These are phyloP conservation scores for Anhinga anhinga DNA, from an alignment of 2,113 vertebrate genomes.

Conservation along the genomic window DNA sequence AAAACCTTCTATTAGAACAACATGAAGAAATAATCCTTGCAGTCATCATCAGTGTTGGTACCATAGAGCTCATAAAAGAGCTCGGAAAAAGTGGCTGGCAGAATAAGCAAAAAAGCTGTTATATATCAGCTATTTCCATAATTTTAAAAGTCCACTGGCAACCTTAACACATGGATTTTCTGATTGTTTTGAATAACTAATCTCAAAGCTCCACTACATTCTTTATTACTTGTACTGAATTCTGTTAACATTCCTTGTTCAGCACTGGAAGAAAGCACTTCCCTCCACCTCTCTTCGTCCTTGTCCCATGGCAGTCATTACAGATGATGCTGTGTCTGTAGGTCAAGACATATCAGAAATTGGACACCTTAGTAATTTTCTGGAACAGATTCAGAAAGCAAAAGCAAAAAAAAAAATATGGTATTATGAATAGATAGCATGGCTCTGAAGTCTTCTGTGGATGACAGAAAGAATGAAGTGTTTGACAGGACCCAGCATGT, in stretches of 20 bases:
- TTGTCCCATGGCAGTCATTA: not conserved
- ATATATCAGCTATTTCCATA: not conserved
- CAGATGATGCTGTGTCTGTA: not conserved
- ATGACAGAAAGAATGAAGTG: conserved; percentile 43
- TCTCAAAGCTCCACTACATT: not conserved
- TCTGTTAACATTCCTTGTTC: not conserved
- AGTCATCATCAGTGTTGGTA: not conserved
- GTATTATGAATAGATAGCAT: conserved; percentile 8
- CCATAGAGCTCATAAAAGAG: not conserved
- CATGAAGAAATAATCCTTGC: not conserved
- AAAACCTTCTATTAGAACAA: not conserved
- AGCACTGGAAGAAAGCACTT: not conserved
- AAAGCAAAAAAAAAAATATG: not conserved
- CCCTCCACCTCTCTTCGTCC: not conserved
- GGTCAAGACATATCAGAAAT: not conserved
- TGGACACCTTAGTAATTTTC: conserved; percentile 26
- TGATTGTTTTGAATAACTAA: not conserved
- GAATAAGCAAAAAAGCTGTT: not conserved
- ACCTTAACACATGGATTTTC: not conserved
- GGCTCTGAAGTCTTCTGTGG: conserved; percentile 33
- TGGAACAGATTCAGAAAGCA: conserved; percentile 10
- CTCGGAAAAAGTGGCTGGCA: not conserved
- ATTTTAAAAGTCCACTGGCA: not conserved
- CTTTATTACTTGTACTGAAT: not conserved
- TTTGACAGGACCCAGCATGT: conserved; percentile 26